Evolutionary conservation across 2,888 invertebrate species (phyloP), one percentile per base, ranked within the genome.

Genomic region (Aelia acuminata): DNA sequence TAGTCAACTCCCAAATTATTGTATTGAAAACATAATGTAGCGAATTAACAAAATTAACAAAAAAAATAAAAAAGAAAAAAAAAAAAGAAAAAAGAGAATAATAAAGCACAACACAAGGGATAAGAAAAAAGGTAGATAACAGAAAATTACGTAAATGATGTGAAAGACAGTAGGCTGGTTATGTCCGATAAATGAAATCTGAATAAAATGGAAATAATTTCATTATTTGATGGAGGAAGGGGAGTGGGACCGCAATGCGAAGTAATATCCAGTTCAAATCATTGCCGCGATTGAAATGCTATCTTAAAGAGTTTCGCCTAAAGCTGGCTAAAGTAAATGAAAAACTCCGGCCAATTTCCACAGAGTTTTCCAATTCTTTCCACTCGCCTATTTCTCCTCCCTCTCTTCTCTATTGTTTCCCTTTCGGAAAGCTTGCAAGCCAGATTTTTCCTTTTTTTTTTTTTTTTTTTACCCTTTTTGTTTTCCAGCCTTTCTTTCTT

Each of bases 311-410:
- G 80, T 80, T 80, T 80, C 43, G 39, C 43, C 80, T 80, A 10
- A 80, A 47, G 80, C 43, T 47, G 80, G 43, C 80, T 80, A 80
- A 80, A 80, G 80, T 80, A 80, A 80, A 80, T 80, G 80, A 80
- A 80, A 80, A 80, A 80, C 80, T 43, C 80, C 80, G 80, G 80
- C 80, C 80, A 80, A 80, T 80, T 80, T 80, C 80, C 80, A 80
- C 43, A 80, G 80, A 80, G 80, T 80, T 80, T 80, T 80, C 80
- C 80, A 80, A 80, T 80, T 80, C 80, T 80, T 80, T 80, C 43
- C 18, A 43, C 80, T 11, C 80, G 80, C 80, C 80, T 22, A 80
- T 80, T 47, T 5, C 43, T 47, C 35, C 80, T 80, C 43, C 43
- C n/a, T 10, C 80, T 43, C 80, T 80, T 80, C n/a, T 31, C 80